Base-by-base conservation (phyloP, 2,797 vertebrate species). In the Austrolebias charrua region DNA sequence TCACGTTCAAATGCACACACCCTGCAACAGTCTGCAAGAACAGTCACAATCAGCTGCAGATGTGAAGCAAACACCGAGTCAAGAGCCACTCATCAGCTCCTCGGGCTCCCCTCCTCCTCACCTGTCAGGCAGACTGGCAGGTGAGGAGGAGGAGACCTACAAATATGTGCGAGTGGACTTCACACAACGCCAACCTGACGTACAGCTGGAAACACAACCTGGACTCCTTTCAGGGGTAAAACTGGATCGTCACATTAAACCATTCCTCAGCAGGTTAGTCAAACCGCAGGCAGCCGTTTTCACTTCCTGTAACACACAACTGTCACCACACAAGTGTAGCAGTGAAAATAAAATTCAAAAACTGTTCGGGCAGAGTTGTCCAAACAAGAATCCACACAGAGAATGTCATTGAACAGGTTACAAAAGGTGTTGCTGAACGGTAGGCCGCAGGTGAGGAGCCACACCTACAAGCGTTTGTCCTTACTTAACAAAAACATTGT, bases 1-100 rank as follows among this genome's bases (percentile, higher is more conserved):
- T 90, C 57, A 74, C 68, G 50, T 63, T 83, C 69, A 79, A 79
- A 66, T 44, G 82, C 72, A 87, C 89, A 91, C 90, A 87, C 89
- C 87, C 88, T 84, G 75, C 77, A 24, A 62, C 12, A 35, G 83
- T 82, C 80, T 79, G 73, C 51, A 43, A 68, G 67, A 84, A 82
- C 33, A 5, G 64, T 82, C 80, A 43, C 81, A 80, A 77, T 72
- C 63, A 60, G 44, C 73, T 68, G 65, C 80, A 86, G 79, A 86
- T 80, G 79, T 78, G 79, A 82, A 54, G 55, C 54, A 13, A 16
- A 64, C 24, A 84, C 54, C 73, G 74, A 78, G 67, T 86, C 61
- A 24, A 24, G 24, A 24, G 24, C 24, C 24, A 24, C 24, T 24
- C 24, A 24, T 24, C 24, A 24, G 24, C 24, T 24, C 24, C 24